Evolutionary conservation across 2,113 vertebrate species (phyloP).

Genomic region (Calypte anna): DNA sequence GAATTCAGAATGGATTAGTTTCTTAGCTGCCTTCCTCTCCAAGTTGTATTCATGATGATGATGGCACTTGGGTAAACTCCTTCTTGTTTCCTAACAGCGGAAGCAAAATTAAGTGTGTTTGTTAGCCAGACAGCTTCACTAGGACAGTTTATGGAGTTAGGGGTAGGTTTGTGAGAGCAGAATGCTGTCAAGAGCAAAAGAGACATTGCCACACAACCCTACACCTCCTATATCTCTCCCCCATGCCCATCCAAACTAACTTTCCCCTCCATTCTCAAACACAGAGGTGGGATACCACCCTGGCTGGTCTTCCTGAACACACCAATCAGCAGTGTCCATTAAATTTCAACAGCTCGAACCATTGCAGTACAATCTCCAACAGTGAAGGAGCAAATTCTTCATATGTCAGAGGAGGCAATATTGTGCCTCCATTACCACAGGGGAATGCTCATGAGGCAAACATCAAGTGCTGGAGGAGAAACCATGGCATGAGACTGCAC

Average conservation of each 20-base stretch:
- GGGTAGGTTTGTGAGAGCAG: neutral
- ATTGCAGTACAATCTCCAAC: neutral
- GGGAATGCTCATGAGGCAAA: neutral
- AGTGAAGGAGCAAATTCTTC: neutral
- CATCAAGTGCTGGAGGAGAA: neutral
- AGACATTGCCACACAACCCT: neutral
- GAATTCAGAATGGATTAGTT: constrained; percentile 19
- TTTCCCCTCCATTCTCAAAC: neutral
- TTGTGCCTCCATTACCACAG: neutral
- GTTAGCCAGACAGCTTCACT: neutral
- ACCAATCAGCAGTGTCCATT: neutral
- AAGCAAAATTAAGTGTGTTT: neutral
- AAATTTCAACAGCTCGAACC: neutral
- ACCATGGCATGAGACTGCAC: neutral
- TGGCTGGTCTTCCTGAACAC: neutral
- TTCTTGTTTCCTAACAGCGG: constrained; percentile 28
- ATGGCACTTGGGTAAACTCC: constrained; percentile 32
- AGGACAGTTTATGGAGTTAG: neutral
- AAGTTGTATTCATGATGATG: neutral
- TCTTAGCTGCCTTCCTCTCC: neutral
- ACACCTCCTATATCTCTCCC: neutral
- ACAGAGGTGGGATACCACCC: neutral
- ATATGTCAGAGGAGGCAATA: neutral
- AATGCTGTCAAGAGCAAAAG: neutral
- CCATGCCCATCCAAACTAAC: neutral